These are phyloP conservation scores for Drosophila formosana DNA, from an alignment of 2,888 invertebrate genomes.

Conservation along the genomic window DNA sequence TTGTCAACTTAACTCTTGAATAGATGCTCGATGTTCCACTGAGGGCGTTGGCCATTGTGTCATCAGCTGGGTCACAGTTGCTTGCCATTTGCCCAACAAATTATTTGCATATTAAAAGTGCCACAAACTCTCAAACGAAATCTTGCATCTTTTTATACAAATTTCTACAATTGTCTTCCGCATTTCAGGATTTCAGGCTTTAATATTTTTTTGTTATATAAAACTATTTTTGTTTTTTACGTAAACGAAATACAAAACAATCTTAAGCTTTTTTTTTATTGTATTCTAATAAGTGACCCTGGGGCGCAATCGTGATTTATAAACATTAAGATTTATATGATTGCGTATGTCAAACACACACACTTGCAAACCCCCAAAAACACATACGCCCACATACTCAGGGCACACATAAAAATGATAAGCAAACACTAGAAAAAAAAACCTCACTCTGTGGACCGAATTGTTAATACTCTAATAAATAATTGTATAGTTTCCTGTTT, in stretches of 20 bases:
- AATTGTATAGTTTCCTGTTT: no score
- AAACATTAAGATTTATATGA: conserved; percentile 78
- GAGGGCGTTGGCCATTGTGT: conserved; percentile 67
- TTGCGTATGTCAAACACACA: conserved; percentile 57
- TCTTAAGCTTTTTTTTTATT: background rate
- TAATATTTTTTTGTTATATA: background rate
- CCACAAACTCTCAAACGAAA: conserved; percentile 6
- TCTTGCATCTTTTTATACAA: background rate
- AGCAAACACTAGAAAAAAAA: conserved; percentile 44
- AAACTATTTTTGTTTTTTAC: background rate
- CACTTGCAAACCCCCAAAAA: conserved; percentile 28
- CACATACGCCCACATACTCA: conserved; percentile 73
- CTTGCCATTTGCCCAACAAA: conserved; percentile 79
- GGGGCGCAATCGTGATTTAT: conserved; percentile 72
- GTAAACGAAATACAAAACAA: background rate
- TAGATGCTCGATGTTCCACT: conserved; percentile 49
- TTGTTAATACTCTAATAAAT: background rate
- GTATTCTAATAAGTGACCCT: conserved; percentile 38
- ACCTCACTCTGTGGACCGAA: background rate
- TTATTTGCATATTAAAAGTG: conserved; percentile 79
- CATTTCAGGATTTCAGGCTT: background rate
- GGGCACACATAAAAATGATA: conserved; percentile 68
- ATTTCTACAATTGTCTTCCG: background rate
- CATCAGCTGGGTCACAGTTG: conserved; percentile 80
- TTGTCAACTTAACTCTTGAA: conserved; percentile 80